Evolutionary conservation across 2,888 invertebrate genomes (phyloP).

Genomic region (Strigamia crassipes): DNA sequence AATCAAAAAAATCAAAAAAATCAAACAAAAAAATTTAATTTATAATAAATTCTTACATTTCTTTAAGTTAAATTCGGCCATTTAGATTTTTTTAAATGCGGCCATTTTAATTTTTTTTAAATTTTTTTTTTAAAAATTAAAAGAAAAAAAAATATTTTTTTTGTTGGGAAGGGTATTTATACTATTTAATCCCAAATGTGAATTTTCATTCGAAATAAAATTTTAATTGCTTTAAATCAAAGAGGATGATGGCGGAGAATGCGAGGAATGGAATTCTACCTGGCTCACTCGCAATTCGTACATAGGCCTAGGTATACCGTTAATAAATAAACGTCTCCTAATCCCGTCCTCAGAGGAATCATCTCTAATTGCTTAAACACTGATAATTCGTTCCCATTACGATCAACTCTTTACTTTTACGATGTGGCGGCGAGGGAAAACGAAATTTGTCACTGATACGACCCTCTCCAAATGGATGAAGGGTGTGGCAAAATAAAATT

Average conservation of each 20-base stretch:
- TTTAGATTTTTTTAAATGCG: too few species aligned
- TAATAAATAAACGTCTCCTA: slow-evolving; percentile 36
- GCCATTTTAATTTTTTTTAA: too few species aligned
- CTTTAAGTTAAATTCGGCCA: too few species aligned
- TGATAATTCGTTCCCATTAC: slow-evolving; percentile 34
- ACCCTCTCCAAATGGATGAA: slow-evolving; percentile 30
- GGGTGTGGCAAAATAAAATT: slow-evolving; percentile 35
- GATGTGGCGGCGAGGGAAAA: slow-evolving; percentile 33
- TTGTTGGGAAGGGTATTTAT: too few species aligned
- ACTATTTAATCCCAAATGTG: not conserved
- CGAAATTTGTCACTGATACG: slow-evolving; percentile 34
- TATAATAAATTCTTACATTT: too few species aligned
- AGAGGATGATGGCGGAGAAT: not conserved
- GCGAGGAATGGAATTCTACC: slow-evolving; percentile 25
- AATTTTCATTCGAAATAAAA: slow-evolving; percentile 11
- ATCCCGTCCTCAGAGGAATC: slow-evolving; percentile 26
- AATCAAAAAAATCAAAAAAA: too few species aligned
- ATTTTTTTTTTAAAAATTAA: too few species aligned
- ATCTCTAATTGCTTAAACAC: slow-evolving; percentile 35
- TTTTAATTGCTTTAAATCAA: slow-evolving; percentile 28
- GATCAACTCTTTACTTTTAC: slow-evolving; percentile 35
- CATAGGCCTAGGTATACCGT: not conserved
- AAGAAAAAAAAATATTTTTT: not conserved
- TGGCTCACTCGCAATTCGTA: not conserved
- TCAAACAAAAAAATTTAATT: not conserved